Percentiles rank a stretch among this genome's conserved stretches.
Conservation (phyloP, 2,797 vertebrate genomes). For the Botia kubotai region DNA sequence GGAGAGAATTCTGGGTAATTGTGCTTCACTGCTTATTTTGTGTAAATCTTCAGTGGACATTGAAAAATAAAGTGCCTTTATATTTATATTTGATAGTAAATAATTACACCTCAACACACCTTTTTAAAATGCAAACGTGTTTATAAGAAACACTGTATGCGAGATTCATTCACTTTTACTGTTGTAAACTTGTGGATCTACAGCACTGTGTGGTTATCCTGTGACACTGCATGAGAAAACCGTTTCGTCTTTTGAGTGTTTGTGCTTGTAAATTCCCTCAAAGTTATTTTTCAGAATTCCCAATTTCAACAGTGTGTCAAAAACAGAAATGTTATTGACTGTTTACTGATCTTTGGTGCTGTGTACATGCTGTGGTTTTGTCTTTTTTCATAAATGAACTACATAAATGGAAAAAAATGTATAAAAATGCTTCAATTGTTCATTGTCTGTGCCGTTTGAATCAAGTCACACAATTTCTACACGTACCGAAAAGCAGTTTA, state of each 20-base stretch:
- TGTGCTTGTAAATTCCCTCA: constrained; percentile 13
- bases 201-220: constrained; percentile 45
- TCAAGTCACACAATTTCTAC: constrained; percentile 3
- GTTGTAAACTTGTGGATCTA: neutral
- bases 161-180: constrained; percentile 10
- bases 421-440: constrained; percentile 71
- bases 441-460: constrained; percentile 27
- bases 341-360: constrained; percentile 42
- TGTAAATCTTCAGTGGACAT: constrained; percentile 22
- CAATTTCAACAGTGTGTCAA: constrained; percentile 22
- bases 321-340: constrained; percentile 31
- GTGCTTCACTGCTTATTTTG: constrained; percentile 29
- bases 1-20: constrained; percentile 14
- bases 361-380: constrained; percentile 38
- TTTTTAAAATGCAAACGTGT: neutral
- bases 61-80: constrained; percentile 59
- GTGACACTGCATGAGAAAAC: constrained; percentile 36
- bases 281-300: constrained; percentile 5
- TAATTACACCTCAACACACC: neutral
- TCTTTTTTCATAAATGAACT: neutral
- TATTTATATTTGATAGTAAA: constrained; percentile 25
- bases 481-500: neutral
- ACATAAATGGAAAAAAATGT: constrained; percentile 51
- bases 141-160: constrained; percentile 3
- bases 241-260: constrained; percentile 6